These are phyloP conservation scores for Pipra filicauda DNA, from an alignment of 2,113 vertebrate genomes.

Conservation along the genomic window DNA sequence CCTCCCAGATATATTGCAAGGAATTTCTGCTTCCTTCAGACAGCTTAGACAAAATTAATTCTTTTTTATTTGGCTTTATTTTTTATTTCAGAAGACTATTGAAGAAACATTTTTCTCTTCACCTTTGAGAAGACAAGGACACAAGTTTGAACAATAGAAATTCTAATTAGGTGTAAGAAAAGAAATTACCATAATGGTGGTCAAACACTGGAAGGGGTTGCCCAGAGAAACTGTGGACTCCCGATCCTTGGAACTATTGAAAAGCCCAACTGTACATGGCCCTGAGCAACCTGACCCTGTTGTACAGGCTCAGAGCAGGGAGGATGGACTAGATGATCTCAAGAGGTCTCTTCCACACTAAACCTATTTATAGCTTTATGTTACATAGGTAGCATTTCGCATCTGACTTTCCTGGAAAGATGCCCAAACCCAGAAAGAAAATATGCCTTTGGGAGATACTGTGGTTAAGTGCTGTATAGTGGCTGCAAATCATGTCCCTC, in stretches of 20 bases:
- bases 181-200: fast-evolving
- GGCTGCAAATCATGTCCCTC: background rate
- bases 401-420: background rate
- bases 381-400: background rate
- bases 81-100: background rate
- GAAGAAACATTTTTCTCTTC: background rate
- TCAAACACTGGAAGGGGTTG: background rate
- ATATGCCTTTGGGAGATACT: background rate
- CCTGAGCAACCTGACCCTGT: background rate
- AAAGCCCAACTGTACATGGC: background rate
- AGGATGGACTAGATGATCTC: background rate
- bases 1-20: background rate
- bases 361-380: background rate
- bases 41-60: background rate
- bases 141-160: background rate
- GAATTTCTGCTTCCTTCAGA: background rate
- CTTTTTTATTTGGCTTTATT: background rate
- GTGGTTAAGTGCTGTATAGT: background rate
- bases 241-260: background rate
- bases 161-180: background rate
- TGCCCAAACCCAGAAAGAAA: background rate
- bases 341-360: background rate
- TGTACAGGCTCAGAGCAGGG: background rate
- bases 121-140: background rate
- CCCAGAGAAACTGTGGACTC: background rate